phyloP scores from a whole-genome alignment of 2,113 vertebrate species.

The Cichladusa arquata region DNA sequence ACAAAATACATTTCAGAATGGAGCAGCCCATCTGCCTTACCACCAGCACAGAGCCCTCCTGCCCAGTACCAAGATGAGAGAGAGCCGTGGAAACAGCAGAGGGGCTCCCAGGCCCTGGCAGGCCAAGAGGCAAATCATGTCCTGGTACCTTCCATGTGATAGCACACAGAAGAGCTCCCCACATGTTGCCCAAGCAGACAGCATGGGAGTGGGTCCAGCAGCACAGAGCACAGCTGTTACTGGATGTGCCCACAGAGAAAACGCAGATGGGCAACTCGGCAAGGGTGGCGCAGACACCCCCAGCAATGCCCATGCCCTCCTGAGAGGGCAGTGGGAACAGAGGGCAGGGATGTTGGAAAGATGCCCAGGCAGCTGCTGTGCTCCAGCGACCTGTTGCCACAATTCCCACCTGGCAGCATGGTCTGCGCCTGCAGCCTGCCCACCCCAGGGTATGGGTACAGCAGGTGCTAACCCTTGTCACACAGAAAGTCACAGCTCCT shows the following conservation, averaged over 20 bases:
- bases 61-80: background rate
- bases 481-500: background rate
- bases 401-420: fast-evolving
- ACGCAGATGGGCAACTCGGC: fast-evolving
- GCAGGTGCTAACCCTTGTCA: background rate
- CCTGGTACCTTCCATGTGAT: background rate
- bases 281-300: background rate
- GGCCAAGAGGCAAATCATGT: background rate
- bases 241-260: background rate
- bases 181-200: background rate
- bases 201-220: background rate
- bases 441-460: fast-evolving
- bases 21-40: background rate
- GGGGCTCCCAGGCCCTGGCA: background rate
- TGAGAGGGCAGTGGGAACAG: background rate
- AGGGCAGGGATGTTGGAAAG: background rate
- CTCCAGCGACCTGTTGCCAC: fast-evolving
- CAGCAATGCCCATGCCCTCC: background rate
- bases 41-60: fast-evolving
- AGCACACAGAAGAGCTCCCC: background rate
- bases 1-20: background rate
- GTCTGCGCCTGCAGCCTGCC: background rate
- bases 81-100: background rate
- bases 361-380: background rate
- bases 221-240: background rate